Conservation (phyloP, 2,888 invertebrate genomes). For the Eilema griseolum region DNA sequence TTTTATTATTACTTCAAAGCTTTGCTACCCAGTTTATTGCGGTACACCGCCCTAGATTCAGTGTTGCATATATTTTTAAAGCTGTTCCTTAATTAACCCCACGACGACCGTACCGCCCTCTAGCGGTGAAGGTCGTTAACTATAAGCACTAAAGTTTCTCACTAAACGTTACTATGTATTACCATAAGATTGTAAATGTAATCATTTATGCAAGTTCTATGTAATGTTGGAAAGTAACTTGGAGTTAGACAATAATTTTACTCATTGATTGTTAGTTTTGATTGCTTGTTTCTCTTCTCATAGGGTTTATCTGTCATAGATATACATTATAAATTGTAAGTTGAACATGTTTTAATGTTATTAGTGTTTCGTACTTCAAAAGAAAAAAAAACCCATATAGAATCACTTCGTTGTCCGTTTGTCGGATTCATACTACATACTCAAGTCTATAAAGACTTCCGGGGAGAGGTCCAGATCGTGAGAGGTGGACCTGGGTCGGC, state of each 20-base stretch:
- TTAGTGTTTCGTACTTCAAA: too few species aligned
- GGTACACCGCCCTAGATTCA: constrained; percentile 42
- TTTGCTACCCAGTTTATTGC: constrained; percentile 42
- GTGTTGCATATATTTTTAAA: constrained; percentile 50
- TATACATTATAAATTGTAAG: too few species aligned
- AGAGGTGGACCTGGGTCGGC: too few species aligned
- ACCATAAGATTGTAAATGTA: constrained; percentile 30
- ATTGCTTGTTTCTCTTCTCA: background rate
- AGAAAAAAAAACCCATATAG: too few species aligned
- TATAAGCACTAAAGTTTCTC: constrained; percentile 34
- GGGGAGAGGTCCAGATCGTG: too few species aligned
- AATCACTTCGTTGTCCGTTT: too few species aligned
- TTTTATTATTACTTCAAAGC: constrained; percentile 27
- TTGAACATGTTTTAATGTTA: too few species aligned
- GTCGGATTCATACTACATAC: too few species aligned
- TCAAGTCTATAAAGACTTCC: too few species aligned
- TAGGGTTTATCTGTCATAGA: background rate
- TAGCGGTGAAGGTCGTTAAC: constrained; percentile 38
- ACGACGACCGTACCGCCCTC: constrained; percentile 41
- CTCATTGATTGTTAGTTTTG: background rate
- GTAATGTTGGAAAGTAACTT: background rate
- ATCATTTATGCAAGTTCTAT: constrained; percentile 21
- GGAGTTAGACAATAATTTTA: background rate
- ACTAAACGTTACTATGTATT: constrained; percentile 32
- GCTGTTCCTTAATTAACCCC: constrained; percentile 53